A percentile compares a stretch with the other conserved stretches of the same genome.
These are phyloP conservation scores for Sycobia sp. DNA, from an alignment of 1,140 invertebrate genomes.

Conservation along the genomic window DNA sequence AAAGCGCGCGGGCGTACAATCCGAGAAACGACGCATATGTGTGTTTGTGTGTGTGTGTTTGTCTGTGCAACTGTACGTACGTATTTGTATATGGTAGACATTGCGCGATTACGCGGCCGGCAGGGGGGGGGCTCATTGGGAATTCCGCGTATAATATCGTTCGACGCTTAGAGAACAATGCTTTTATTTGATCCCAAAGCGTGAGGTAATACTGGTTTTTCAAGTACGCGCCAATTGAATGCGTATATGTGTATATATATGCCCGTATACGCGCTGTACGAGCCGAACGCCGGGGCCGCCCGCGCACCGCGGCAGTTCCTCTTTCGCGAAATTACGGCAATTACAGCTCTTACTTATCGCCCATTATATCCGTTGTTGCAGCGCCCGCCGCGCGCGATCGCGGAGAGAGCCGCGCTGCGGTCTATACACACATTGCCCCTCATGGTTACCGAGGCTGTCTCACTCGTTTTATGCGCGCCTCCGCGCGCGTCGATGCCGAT, in stretches of 20 bases:
- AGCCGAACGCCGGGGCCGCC: too few relatives aligned
- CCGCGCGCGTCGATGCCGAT: too few relatives aligned
- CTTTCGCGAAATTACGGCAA: conserved; percentile 11
- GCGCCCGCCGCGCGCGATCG: neutral
- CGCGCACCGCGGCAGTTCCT: neutral
- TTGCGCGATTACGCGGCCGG: too few relatives aligned
- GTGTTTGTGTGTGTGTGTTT: neutral
- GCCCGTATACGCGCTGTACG: too few relatives aligned
- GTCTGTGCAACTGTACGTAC: too few relatives aligned
- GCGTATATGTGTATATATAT: too few relatives aligned
- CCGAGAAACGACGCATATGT: neutral
- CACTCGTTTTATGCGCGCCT: neutral
- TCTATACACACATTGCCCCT: too few relatives aligned
- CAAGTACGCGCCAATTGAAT: conserved; percentile 5
- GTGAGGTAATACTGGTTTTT: conserved; percentile 8
- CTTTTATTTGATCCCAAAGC: neutral
- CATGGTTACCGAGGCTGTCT: too few relatives aligned
- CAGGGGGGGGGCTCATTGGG: too few relatives aligned
- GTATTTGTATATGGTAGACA: too few relatives aligned
- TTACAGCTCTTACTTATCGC: conserved; percentile 18
- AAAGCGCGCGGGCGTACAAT: conserved; percentile 2
- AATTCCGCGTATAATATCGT: conserved; percentile 14
- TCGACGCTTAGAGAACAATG: conserved; percentile 19
- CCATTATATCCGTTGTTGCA: conserved; percentile 10
- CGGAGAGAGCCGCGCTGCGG: too few relatives aligned